phyloP scores from a whole-genome alignment of 2,888 invertebrate genomes.

The Dendrolimus houi region DNA sequence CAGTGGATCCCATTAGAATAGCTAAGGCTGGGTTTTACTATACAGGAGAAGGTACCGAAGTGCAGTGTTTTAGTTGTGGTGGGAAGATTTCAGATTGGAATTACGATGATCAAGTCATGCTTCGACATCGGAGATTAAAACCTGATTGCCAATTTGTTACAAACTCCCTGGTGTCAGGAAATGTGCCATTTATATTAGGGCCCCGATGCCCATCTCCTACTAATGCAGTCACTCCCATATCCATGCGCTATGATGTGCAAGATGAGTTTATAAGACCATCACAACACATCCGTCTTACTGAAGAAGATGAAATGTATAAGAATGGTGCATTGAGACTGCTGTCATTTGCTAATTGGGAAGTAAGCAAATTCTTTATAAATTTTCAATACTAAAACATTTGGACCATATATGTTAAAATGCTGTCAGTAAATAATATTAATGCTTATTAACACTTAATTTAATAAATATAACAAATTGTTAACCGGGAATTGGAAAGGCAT shows the following conservation, averaged over 20 bases:
- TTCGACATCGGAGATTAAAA: slow-evolving; percentile 79
- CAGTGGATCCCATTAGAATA: slow-evolving; percentile 78
- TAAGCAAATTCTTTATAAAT: slow-evolving; percentile 41
- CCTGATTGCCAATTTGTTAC: slow-evolving; percentile 84
- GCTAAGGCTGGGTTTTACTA: slow-evolving; percentile 88
- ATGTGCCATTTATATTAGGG: slow-evolving; percentile 74
- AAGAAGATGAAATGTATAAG: slow-evolving; percentile 61
- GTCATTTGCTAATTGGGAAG: slow-evolving; percentile 87
- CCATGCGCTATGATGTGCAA: slow-evolving; percentile 25
- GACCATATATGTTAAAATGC: no score
- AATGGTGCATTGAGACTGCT: slow-evolving; percentile 79
- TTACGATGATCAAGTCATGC: slow-evolving; percentile 85
- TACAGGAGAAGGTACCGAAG: slow-evolving; percentile 80
- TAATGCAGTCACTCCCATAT: slow-evolving; percentile 21
- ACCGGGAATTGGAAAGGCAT: no score
- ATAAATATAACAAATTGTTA: no score
- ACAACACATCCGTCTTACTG: slow-evolving; percentile 43
- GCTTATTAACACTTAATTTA: no score
- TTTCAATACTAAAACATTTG: not conserved
- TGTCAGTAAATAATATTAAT: no score
- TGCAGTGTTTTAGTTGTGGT: slow-evolving; percentile 88
- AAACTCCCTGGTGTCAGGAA: slow-evolving; percentile 80
- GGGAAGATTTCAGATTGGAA: slow-evolving; percentile 84
- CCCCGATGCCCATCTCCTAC: slow-evolving; percentile 28
- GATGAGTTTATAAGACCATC: slow-evolving; percentile 28